These are phyloP conservation scores for Torymus aiolomorphi DNA, from an alignment of 2,888 invertebrate species.

Conservation along the genomic window DNA sequence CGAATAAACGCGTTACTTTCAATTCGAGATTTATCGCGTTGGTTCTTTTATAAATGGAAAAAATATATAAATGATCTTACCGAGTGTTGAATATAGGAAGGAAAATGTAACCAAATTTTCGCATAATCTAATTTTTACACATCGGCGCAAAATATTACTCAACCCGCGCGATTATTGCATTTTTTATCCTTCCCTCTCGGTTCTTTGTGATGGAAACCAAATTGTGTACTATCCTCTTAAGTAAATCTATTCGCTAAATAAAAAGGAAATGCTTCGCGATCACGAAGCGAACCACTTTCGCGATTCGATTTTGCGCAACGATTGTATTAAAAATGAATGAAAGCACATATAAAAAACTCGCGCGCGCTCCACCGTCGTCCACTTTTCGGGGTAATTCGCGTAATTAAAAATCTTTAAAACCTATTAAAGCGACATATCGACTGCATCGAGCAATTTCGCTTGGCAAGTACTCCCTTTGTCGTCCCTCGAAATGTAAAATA, in stretches of 20 bases:
- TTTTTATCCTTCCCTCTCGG: too few relatives aligned
- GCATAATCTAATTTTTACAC: too few relatives aligned
- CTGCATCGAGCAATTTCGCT: neutral
- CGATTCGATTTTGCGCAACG: neutral
- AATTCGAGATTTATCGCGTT: too few relatives aligned
- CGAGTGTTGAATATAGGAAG: too few relatives aligned
- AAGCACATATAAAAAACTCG: neutral
- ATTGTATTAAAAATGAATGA: neutral
- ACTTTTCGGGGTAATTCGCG: neutral
- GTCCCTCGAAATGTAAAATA: neutral
- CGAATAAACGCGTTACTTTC: too few relatives aligned
- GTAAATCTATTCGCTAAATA: neutral
- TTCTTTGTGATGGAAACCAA: neutral
- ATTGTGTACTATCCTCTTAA: neutral
- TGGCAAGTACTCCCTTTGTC: neutral
- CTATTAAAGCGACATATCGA: neutral
- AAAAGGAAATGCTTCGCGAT: neutral
- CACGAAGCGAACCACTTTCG: neutral
- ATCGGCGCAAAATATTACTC: too few relatives aligned
- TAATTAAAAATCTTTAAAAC: conserved; percentile 22
- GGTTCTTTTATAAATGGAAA: too few relatives aligned
- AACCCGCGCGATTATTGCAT: too few relatives aligned
- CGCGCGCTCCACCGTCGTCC: neutral
- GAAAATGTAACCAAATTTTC: too few relatives aligned
- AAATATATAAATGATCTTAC: too few relatives aligned